Conservation (phyloP, 2,888 invertebrate species). For the Tupiocoris notatus region DNA sequence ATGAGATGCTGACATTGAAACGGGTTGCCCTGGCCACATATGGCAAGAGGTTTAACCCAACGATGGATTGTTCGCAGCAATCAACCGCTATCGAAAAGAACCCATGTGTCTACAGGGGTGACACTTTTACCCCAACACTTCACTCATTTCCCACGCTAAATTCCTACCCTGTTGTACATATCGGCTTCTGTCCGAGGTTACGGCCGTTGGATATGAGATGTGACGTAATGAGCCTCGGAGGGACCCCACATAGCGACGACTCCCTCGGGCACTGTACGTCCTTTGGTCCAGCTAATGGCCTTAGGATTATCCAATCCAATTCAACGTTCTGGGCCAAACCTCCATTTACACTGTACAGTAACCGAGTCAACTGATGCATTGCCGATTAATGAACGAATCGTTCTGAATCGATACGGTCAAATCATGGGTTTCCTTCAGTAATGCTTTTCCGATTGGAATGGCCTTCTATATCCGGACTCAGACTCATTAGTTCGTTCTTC, state of each 20-base stretch:
- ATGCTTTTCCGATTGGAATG: too few species aligned
- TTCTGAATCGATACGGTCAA: background rate
- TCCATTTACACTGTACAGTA: background rate
- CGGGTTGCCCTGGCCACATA: background rate
- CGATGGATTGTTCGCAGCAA: background rate
- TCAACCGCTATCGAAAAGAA: background rate
- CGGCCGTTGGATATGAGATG: slow-evolving; percentile 29
- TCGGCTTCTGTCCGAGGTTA: background rate
- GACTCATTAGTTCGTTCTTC: too few species aligned
- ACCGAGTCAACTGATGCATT: background rate
- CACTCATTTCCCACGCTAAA: background rate
- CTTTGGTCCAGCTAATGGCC: slow-evolving; percentile 21
- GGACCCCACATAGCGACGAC: slow-evolving; percentile 10
- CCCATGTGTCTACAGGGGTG: background rate
- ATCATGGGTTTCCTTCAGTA: background rate
- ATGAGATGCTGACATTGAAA: background rate
- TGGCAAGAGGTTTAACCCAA: background rate
- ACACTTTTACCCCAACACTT: background rate
- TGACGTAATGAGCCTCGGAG: slow-evolving; percentile 28
- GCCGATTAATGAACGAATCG: background rate
- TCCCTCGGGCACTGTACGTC: slow-evolving; percentile 29
- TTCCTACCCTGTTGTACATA: background rate
- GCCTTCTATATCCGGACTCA: too few species aligned
- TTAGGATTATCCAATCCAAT: background rate
- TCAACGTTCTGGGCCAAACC: background rate